Base-by-base conservation (phyloP, 2,113 vertebrate genomes). In the Irena cyanogastra region DNA sequence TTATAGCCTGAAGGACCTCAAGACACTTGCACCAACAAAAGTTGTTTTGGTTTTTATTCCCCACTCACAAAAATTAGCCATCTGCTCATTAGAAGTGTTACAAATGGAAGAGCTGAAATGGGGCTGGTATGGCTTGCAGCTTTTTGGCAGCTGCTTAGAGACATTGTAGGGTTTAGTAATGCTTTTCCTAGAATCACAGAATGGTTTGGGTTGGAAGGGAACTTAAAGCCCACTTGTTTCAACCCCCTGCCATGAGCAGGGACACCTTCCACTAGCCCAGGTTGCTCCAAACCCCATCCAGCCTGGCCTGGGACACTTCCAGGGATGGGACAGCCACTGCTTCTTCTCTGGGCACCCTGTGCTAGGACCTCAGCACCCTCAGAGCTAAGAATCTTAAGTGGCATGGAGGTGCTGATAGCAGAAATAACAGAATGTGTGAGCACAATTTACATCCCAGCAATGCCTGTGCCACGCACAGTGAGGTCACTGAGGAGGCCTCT, bases 21-120 rank as follows among this genome's bases (percentile, higher is more conserved):
- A 82, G 16, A 72, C 79, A 69, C 61, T 95, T 94, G 44, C 50
- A 91, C 75, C 45, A 45, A 42, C 63, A 83, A 65, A 93, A 95
- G 45, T 92, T 70, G 52, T 70, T 85, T 89, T 77, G 64, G 74
- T 92, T 92, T 76, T 89, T 56, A 42, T 74, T 49, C 54, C 19
- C 9, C 1, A 5, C 39, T 63, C 69, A 20, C 57, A 87, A 92
- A 90, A 91, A 89, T 85, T 64, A 94, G 61, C 87, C 78, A 85
- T 92, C 81, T 94, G 81, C 94, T 95, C 87, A 72, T 95, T 94
- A 93, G 70, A 69, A 77, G 41, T 89, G 94, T 72, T 89, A 83
- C 13, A 76, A 95, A 79, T 76, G 78, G 77, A 68, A 54, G 91
- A 81, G 47, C 7, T 3, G 9, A 37, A 75, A 22, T 10, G 33